These are phyloP conservation scores for Helarctos malayanus DNA, from an alignment of 2,797 vertebrate species.

Conservation along the genomic window DNA sequence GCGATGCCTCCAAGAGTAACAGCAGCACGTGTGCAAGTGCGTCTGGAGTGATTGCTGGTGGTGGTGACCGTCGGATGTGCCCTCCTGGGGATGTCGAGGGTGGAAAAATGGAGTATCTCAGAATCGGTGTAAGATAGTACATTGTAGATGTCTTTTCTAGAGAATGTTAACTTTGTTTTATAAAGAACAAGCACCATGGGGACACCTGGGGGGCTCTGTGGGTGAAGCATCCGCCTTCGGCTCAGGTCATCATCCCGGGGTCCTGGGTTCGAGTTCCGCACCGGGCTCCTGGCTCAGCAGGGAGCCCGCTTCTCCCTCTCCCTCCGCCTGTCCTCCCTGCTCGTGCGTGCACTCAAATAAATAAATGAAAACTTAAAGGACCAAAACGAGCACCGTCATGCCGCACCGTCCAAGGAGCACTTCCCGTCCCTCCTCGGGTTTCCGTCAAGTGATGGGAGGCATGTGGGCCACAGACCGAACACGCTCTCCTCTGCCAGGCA, in stretches of 20 bases:
- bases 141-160: too few species aligned
- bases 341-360: not conserved
- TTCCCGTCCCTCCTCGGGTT: not conserved
- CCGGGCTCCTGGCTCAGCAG: not conserved
- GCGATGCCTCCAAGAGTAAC: not conserved
- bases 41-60: not conserved
- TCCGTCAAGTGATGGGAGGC: not conserved
- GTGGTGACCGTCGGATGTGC: rapidly evolving
- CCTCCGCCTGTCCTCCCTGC: not conserved
- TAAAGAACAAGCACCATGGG: not conserved
- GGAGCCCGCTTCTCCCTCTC: not conserved
- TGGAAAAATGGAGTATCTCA: not conserved
- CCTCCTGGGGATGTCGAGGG: not conserved
- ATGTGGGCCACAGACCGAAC: not conserved
- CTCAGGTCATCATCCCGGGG: not conserved
- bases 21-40: rapidly evolving
- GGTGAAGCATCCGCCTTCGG: too few species aligned
- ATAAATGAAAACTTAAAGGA: not conserved
- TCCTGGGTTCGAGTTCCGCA: not conserved
- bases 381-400: too few species aligned
- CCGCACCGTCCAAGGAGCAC: not conserved
- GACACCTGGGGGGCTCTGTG: not conserved
- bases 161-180: not conserved
- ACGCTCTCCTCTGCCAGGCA: rapidly evolving
- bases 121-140: rapidly evolving